Conservation (phyloP, 64 coral and sea anemone genomes). For the Hydrozoanthus tunicans region DNA sequence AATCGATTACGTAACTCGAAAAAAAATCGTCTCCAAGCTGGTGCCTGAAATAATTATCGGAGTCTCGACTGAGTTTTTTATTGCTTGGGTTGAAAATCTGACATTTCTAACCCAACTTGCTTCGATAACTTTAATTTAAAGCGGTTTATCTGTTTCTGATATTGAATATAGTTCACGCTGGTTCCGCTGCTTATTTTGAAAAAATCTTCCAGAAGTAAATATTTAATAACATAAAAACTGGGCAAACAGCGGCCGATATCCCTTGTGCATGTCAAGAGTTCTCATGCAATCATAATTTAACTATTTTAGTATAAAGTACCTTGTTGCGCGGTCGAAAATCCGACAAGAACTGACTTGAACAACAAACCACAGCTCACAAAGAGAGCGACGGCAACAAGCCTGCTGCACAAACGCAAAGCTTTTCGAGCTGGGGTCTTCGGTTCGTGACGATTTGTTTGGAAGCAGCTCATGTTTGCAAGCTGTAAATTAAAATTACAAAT, state of each 20-base stretch:
- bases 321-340: conserved; percentile 35
- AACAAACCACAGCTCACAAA: conserved; percentile 57
- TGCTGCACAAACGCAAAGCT: conserved; percentile 32
- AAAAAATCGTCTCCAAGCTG: background rate
- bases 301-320: conserved; percentile 31
- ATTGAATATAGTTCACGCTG: background rate
- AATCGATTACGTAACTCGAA: conserved; percentile 48
- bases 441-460: conserved; percentile 24
- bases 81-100: no score
- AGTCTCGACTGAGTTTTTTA: no score
- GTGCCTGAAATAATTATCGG: background rate
- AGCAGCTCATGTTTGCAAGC: conserved; percentile 26
- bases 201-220: conserved; percentile 55
- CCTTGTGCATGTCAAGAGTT: conserved; percentile 43
- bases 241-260: conserved; percentile 45
- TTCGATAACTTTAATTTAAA: background rate
- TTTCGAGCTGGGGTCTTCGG: conserved; percentile 31
- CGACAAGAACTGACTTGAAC: conserved; percentile 37
- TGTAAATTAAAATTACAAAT: conserved; percentile 5
- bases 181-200: background rate
- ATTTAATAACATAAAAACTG: conserved; percentile 54
- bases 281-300: background rate
- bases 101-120: no score
- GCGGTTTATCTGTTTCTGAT: background rate
- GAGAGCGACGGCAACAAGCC: conserved; percentile 17